phyloP scores from a whole-genome alignment of 2,113 vertebrate species.

The Leptobrachium leishanense region DNA sequence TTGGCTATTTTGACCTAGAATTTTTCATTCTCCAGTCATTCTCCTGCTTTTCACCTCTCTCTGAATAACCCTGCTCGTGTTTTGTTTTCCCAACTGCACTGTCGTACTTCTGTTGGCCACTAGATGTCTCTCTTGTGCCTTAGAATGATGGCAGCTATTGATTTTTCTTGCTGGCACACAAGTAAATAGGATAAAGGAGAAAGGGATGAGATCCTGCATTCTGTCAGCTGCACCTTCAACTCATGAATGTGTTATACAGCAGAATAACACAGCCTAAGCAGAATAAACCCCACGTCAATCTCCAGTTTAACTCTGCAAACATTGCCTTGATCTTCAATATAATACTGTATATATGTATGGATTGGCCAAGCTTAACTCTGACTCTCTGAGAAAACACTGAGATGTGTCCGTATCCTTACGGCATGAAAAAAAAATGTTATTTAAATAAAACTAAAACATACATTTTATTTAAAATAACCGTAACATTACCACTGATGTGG shows the following conservation, averaged over 20 bases:
- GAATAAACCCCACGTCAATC: neutral
- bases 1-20: too few relatives aligned
- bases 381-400: neutral
- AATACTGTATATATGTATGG: neutral
- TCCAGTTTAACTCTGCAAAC: neutral
- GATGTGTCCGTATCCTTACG: neutral
- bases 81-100: neutral
- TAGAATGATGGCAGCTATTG: conserved; percentile 44
- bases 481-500: too few relatives aligned
- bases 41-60: too few relatives aligned
- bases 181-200: conserved; percentile 33
- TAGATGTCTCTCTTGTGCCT: conserved; percentile 72
- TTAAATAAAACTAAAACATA: too few relatives aligned
- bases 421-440: too few relatives aligned
- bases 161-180: conserved; percentile 34
- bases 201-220: conserved; percentile 53
- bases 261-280: conserved; percentile 20
- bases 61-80: too few relatives aligned
- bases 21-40: too few relatives aligned
- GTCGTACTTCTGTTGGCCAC: conserved; percentile 50
- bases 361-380: neutral
- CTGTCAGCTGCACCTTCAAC: conserved; percentile 48
- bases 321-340: neutral
- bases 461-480: too few relatives aligned
- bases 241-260: conserved; percentile 49